Evolutionary conservation across 2,888 invertebrate genomes (phyloP), one percentile per base, ranked within the genome.

Genomic region (Heteropelma amictum): DNA sequence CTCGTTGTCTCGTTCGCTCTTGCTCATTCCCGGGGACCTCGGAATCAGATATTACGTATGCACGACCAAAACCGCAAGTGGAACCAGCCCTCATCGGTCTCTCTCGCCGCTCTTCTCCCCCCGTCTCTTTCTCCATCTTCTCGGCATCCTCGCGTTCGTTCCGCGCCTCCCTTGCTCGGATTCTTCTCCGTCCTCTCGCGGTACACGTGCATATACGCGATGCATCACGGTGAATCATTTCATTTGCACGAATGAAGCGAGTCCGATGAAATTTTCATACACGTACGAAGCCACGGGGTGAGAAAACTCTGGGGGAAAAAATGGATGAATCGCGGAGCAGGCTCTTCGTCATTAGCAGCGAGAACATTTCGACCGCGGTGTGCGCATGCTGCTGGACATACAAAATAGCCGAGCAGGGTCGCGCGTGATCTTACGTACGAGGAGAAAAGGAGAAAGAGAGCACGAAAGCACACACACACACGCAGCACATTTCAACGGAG

Each of bases 11-110:
- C 73, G 61, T 58, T 51, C 64, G 63, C 64, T 61, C 67, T 33
- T 47, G n/a, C n/a, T n/a, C n/a, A n/a, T n/a, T n/a, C n/a, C n/a
- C n/a, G n/a, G 54, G 68, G 68, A 68, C 63, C 68, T 82, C 83
- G 81, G 81, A 86, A 87, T 86, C 86, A 84, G 86, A 87, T 86
- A 86, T 87, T 87, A 87, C 83, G 85, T 86, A 86, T 86, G 86
- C 86, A 86, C 82, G 82, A 81, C 79, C 83, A 81, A 86, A 85
- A 83, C 84, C 81, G 77, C 79, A 70, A 77, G 80, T 82, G 81
- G 84, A 82, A 83, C 79, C 82, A 80, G 72, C 77, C 80, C 80
- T 77, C 45, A 65, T 61, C 33, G 70, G 72, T 71, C 58, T 72
- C 60, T 51, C 42, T 63, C 45, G 58, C 53, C n/a, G n/a, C n/a